These are phyloP conservation scores for Elaeidobius kamerunicus DNA, from an alignment of 2,888 invertebrate genomes.

Conservation along the genomic window DNA sequence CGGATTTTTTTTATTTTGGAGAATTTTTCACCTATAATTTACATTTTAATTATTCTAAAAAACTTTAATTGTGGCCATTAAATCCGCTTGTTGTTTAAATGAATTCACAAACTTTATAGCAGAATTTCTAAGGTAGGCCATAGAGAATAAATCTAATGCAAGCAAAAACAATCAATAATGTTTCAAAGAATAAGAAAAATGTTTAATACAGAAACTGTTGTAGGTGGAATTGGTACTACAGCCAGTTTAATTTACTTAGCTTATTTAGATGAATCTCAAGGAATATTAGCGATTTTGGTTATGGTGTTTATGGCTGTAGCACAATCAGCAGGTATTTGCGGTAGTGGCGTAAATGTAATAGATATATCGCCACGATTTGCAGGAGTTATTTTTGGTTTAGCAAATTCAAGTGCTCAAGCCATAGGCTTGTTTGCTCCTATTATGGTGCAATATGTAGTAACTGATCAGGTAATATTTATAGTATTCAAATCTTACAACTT, in stretches of 20 bases:
- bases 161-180: no score
- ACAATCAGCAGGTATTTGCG: not conserved
- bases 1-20: no score
- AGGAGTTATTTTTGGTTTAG: conserved; percentile 80
- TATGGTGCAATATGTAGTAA: conserved; percentile 65
- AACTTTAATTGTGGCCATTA: no score
- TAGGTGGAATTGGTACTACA: no score
- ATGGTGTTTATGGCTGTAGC: not conserved
- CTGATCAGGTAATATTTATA: conserved; percentile 57
- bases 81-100: no score
- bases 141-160: no score
- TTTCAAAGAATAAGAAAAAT: no score
- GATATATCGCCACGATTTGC: conserved; percentile 82
- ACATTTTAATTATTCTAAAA: no score
- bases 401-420: conserved; percentile 71
- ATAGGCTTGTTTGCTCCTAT: conserved; percentile 77
- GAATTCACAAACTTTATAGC: no score
- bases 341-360: conserved; percentile 64
- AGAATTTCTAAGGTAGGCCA: no score
- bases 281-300: not conserved
- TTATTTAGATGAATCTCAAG: not conserved
- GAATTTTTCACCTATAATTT: no score
- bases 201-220: no score
- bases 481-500: not conserved
- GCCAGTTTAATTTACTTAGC: conserved; percentile 41